Conservation (phyloP, 2,797 vertebrate genomes). For the Petrocephalus schoutedeni region DNA sequence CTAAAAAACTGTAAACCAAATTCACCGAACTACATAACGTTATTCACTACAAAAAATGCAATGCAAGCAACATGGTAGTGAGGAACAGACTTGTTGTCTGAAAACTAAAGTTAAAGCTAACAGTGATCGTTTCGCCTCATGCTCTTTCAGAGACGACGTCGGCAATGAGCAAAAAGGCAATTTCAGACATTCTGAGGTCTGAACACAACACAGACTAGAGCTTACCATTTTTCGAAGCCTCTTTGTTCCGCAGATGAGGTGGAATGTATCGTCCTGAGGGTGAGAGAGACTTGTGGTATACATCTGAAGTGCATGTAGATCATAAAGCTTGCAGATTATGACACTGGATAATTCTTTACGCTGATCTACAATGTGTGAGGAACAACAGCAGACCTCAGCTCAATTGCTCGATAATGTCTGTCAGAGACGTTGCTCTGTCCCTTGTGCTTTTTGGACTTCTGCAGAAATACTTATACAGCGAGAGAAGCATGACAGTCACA, state of each 20-base stretch:
- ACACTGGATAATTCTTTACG: neutral
- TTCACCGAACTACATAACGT: neutral
- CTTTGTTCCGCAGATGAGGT: conserved; percentile 90
- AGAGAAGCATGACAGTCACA: neutral
- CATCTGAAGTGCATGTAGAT: neutral
- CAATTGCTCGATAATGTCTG: neutral
- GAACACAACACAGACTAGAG: no score
- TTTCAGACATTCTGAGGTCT: neutral
- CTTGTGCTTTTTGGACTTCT: neutral
- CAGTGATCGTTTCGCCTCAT: neutral
- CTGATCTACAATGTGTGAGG: neutral
- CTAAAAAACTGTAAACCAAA: neutral
- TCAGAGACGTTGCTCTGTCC: neutral
- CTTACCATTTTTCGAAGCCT: conserved; percentile 77
- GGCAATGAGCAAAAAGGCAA: neutral
- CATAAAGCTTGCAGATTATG: neutral
- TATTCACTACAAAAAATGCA: neutral
- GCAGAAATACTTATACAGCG: neutral
- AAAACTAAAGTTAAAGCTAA: neutral
- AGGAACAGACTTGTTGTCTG: neutral
- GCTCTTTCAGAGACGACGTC: neutral
- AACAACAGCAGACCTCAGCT: neutral
- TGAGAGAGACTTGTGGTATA: conserved; percentile 25
- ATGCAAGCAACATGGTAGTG: neutral
- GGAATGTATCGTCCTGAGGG: conserved; percentile 84